Evolutionary conservation across 2,888 invertebrate species (phyloP).

Genomic region (Plebejus anna): DNA sequence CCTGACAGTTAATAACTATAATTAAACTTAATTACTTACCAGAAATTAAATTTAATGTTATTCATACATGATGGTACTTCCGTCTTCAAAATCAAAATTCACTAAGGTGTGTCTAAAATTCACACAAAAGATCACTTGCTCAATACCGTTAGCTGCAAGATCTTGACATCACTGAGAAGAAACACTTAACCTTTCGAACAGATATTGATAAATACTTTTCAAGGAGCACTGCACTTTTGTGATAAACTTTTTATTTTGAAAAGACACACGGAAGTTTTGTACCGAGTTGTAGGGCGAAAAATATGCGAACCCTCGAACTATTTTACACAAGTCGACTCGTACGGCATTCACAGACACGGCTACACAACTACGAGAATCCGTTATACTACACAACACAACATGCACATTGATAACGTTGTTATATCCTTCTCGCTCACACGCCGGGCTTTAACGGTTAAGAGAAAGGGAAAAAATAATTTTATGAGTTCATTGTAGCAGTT

Average conservation of each 20-base stretch:
- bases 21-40: conserved; percentile 40
- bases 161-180: conserved; percentile 45
- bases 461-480: conserved; percentile 33
- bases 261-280: conserved; percentile 36
- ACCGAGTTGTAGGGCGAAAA: conserved; percentile 33
- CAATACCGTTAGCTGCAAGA: conserved; percentile 60
- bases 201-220: not conserved
- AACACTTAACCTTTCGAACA: conserved; percentile 33
- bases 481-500: conserved; percentile 18
- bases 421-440: conserved; percentile 46
- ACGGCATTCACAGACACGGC: conserved; percentile 12
- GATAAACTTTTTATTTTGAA: conserved; percentile 32
- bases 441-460: not conserved
- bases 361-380: conserved; percentile 16
- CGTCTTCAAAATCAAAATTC: conserved; percentile 53
- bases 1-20: not conserved
- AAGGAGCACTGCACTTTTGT: conserved; percentile 32
- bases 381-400: conserved; percentile 34
- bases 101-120: conserved; percentile 63
- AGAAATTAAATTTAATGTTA: conserved; percentile 41
- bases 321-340: conserved; percentile 41
- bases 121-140: conserved; percentile 59
- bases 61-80: conserved; percentile 58
- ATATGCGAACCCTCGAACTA: conserved; percentile 46
- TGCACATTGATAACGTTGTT: conserved; percentile 50